Base-by-base conservation (phyloP, 2,888 invertebrate species). In the Stenotaenia linearis region DNA sequence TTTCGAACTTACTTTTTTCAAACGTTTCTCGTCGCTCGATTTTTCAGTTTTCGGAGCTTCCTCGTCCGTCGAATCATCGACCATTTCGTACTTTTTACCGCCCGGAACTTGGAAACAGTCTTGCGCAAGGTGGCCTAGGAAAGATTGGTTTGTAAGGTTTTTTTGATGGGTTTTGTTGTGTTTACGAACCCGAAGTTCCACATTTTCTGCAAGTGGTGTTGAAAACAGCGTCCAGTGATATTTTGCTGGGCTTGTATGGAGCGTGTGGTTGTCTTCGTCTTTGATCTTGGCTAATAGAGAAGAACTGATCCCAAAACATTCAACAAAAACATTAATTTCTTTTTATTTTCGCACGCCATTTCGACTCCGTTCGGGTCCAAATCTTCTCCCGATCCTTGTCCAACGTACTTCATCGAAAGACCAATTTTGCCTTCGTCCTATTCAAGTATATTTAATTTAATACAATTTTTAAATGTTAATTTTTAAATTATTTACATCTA, bases 191-290 rank as follows among this genome's bases (percentile, higher is more conserved):
- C 83, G 81, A 82, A 10, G 84, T 85, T 15, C 85, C 85, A 84
- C 86, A 86, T 80, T 85, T 85, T 79, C 82, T 84, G 81, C 86
- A 86, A 0, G 83, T 84, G 15, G 86, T 86, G 81, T 86, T 84
- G 21, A 84, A 82, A 2, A 85, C 84, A 37, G 85, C 86, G 37
- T 84, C 86, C 9, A 86, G 82, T 76, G 85, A 84, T 77, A 86
- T 85, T 77, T 83, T 84, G 77, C 83, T 82, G 25, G 81, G 82
- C 10, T 82, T 83, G 37, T 80, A 81, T 28, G 80, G 78, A 75
- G 81, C 81, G 23, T 82, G 82, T 79, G 82, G 82, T 78, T 83
- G 83, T 45, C 83, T 83, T 78, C 83, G 83, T 76, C 83, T 83
- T 56, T 85, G 84, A 82, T 86, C 86, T 81, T 83, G 82, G 79